These are phyloP conservation scores for Lasioglossum baleicum DNA, from an alignment of 1,140 invertebrate species.

Conservation along the genomic window DNA sequence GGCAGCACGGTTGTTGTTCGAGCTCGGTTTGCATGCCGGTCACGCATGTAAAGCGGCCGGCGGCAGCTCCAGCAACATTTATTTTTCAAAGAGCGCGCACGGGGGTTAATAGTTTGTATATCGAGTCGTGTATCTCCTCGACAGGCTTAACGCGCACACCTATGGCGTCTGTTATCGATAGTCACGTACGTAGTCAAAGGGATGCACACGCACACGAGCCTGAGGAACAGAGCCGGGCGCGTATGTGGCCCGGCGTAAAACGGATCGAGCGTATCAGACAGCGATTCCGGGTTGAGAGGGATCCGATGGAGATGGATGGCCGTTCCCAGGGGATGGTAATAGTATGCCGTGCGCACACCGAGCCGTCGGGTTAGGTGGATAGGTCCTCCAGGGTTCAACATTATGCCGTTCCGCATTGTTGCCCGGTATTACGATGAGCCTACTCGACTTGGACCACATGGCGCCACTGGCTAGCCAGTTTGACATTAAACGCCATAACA, in stretches of 20 bases:
- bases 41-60: slow-evolving; percentile 32
- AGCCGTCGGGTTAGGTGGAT: slow-evolving; percentile 51
- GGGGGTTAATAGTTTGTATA: slow-evolving; percentile 72
- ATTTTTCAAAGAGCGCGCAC: slow-evolving; percentile 52
- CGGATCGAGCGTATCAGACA: slow-evolving; percentile 60
- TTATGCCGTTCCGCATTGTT: slow-evolving; percentile 70
- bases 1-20: slow-evolving; percentile 1
- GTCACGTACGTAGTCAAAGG: slow-evolving; percentile 49
- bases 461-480: slow-evolving; percentile 61
- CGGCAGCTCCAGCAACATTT: slow-evolving; percentile 16
- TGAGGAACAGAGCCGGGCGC: background rate
- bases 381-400: slow-evolving; percentile 59
- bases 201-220: slow-evolving; percentile 25
- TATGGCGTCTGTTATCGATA: slow-evolving; percentile 30
- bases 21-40: slow-evolving; percentile 44
- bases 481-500: slow-evolving; percentile 58
- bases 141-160: slow-evolving; percentile 33
- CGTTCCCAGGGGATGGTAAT: slow-evolving; percentile 74
- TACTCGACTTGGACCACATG: slow-evolving; percentile 76
- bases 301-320: slow-evolving; percentile 79
- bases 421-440: slow-evolving; percentile 75
- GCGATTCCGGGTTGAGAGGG: slow-evolving; percentile 74
- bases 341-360: slow-evolving; percentile 64
- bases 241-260: slow-evolving; percentile 37
- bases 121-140: slow-evolving; percentile 63